Percentiles rank a stretch among this genome's conserved stretches.
Evolutionary conservation across 2,113 vertebrate genomes (phyloP).

Genomic region (Poeciliopsis prolifica): DNA sequence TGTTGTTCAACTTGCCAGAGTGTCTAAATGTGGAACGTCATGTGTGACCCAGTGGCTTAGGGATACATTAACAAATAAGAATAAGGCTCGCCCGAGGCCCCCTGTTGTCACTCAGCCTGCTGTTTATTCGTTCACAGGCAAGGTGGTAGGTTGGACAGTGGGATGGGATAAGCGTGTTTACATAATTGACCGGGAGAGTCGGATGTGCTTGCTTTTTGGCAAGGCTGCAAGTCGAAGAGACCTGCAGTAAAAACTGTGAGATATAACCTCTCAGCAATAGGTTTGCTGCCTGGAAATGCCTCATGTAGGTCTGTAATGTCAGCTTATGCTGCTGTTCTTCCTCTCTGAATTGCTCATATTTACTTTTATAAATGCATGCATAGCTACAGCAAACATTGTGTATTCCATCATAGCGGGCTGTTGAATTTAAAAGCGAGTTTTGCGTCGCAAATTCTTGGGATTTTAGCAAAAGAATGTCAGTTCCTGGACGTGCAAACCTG

Average conservation of each 20-base stretch:
- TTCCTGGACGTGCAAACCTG: background rate
- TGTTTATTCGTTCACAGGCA: conserved; percentile 25
- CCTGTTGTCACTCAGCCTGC: conserved; percentile 10
- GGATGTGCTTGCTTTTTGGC: conserved; percentile 52
- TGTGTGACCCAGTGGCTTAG: conserved; percentile 3
- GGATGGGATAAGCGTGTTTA: conserved; percentile 47
- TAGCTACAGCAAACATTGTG: background rate
- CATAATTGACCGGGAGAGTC: conserved; percentile 60
- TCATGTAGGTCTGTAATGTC: background rate
- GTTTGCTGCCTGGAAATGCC: conserved; percentile 24
- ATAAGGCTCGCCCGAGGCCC: background rate
- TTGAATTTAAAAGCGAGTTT: background rate
- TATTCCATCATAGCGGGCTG: background rate
- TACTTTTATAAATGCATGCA: background rate
- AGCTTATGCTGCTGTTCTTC: background rate
- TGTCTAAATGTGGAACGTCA: background rate
- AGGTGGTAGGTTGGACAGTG: conserved; percentile 33
- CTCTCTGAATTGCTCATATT: background rate
- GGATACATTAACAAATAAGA: conserved; percentile 6
- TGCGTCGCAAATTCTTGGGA: background rate
- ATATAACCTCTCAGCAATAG: conserved; percentile 26
- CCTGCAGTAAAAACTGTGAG: conserved; percentile 6
- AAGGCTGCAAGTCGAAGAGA: conserved; percentile 53
- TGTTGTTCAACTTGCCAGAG: background rate
- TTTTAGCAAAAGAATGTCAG: background rate